A percentile compares a stretch with the other conserved stretches of the same genome.
These are phyloP conservation scores for Megalurothrips usitatus DNA, from an alignment of 2,888 invertebrate species.

Conservation along the genomic window DNA sequence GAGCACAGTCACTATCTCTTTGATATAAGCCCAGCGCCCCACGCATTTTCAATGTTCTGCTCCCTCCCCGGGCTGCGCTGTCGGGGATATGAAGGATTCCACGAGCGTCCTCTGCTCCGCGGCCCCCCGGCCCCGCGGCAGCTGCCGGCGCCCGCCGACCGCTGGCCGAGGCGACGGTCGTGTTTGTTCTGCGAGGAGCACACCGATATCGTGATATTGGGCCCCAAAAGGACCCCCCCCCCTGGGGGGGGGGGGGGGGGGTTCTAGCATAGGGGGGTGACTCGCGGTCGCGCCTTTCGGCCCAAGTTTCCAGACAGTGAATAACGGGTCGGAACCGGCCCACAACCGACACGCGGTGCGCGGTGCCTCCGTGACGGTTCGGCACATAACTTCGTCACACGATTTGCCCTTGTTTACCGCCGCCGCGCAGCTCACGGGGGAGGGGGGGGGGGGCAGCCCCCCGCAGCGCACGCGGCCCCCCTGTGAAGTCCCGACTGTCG, in stretches of 20 bases:
- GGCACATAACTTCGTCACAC: neutral
- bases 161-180: neutral
- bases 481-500: too few species aligned
- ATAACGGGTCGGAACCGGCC: neutral
- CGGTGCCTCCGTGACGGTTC: neutral
- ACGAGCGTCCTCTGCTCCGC: neutral
- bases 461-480: too few species aligned
- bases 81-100: too few species aligned
- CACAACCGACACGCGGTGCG: too few species aligned
- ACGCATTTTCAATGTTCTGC: neutral
- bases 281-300: neutral
- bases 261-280: neutral
- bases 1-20: too few species aligned
- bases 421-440: too few species aligned
- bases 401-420: neutral
- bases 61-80: neutral
- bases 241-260: neutral
- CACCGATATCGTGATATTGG: neutral
- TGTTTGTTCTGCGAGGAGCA: neutral
- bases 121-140: neutral
- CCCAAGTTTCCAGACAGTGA: conserved; percentile 13
- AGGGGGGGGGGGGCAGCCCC: too few species aligned
- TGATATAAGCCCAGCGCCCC: too few species aligned
- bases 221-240: neutral
- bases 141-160: too few species aligned